phyloP scores from a whole-genome alignment of 2,797 vertebrate genomes.

The Sciurus carolinensis region DNA sequence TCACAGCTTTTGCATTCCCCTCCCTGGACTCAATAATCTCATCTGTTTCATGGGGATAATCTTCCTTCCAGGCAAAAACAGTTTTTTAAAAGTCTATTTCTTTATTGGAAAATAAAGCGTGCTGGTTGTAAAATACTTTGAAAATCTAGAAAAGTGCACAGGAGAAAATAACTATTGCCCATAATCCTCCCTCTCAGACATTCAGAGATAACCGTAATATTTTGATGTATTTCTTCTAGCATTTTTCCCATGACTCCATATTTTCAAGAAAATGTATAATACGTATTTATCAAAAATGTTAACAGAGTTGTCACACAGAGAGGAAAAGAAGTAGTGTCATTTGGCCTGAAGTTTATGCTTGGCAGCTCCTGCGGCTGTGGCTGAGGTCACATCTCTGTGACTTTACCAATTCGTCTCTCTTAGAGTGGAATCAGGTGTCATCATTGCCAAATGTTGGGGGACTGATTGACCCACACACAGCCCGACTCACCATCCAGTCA shows the following conservation, averaged over 20 bases:
- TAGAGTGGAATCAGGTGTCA: slow-evolving; percentile 81
- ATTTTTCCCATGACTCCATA: slow-evolving; percentile 71
- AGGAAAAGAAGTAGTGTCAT: slow-evolving; percentile 62
- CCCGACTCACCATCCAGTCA: not conserved
- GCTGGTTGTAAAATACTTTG: slow-evolving; percentile 70
- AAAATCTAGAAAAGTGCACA: slow-evolving; percentile 54
- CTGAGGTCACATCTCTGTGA: slow-evolving; percentile 74
- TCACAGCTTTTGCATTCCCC: not conserved
- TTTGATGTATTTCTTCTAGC: slow-evolving; percentile 78
- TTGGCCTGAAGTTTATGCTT: slow-evolving; percentile 71
- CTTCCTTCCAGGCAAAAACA: slow-evolving; percentile 36
- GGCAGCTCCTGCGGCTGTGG: slow-evolving; percentile 62
- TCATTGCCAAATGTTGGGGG: slow-evolving; percentile 66
- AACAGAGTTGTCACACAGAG: slow-evolving; percentile 76
- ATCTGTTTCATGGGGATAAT: not conserved
- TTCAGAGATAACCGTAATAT: slow-evolving; percentile 76
- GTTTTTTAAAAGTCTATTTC: slow-evolving; percentile 1
- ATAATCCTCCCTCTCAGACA: slow-evolving; percentile 68
- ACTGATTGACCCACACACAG: slow-evolving; percentile 69
- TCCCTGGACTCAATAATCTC: not conserved
- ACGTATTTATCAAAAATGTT: slow-evolving; percentile 82
- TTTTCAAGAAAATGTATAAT: slow-evolving; percentile 75
- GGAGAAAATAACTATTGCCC: slow-evolving; percentile 71
- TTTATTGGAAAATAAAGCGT: slow-evolving; percentile 74
- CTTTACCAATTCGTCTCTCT: slow-evolving; percentile 80